phyloP scores from a whole-genome alignment of 1,140 invertebrate species.

The Bombus sylvicola region DNA sequence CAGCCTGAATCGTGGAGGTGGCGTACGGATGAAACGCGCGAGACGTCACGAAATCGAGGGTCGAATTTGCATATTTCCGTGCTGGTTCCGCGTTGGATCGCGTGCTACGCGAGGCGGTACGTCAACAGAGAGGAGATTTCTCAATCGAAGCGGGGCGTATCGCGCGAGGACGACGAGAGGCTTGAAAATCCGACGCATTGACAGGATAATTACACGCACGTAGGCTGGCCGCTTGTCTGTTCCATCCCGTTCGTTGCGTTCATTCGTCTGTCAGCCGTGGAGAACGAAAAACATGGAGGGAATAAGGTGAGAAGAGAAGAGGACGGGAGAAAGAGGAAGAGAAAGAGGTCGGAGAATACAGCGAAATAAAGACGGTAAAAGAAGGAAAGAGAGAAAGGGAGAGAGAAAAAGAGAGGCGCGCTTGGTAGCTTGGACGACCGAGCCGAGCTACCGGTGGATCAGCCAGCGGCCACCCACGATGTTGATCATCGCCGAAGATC shows the following conservation, averaged over 20 bases:
- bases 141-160: conserved; percentile 60
- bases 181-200: conserved; percentile 67
- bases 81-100: conserved; percentile 22
- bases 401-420: neutral
- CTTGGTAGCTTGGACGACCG: conserved; percentile 50
- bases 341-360: conserved; percentile 1
- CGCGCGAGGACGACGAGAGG: conserved; percentile 47
- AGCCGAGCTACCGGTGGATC: conserved; percentile 61
- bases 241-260: conserved; percentile 14
- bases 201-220: conserved; percentile 68
- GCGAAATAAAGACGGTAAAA: neutral
- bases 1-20: neutral
- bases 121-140: conserved; percentile 58
- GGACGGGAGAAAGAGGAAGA: neutral
- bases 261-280: conserved; percentile 42
- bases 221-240: conserved; percentile 46
- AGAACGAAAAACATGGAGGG: neutral
- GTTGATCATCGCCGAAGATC: conserved; percentile 62
- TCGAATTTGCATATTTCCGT: conserved; percentile 45
- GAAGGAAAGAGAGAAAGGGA: neutral
- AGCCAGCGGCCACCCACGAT: conserved; percentile 62
- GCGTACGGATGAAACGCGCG: neutral
- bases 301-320: neutral
- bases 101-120: conserved; percentile 28
- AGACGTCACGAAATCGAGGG: neutral